Evolutionary conservation across 2,797 vertebrate species (phyloP), one percentile per base, ranked within the genome.

Genomic region (Lepilemur septentrionalis): DNA sequence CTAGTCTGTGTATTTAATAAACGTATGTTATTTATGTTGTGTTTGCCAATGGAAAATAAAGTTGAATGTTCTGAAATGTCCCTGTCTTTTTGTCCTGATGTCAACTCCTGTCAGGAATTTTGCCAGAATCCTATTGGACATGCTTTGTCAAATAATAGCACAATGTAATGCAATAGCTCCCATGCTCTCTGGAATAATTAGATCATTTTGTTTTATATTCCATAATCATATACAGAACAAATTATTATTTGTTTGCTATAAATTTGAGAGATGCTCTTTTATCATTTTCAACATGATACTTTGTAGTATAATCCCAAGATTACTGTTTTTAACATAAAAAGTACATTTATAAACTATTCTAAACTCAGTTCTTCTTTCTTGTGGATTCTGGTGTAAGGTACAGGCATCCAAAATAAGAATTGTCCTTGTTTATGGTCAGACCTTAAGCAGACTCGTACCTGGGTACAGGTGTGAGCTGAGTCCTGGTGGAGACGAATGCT

Each of bases 31-130:
- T 96, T 97, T 96, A 95, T 83, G 65, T 83, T 55, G 82, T 95
- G 5, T 70, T 89, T 23, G 67, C 35, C 89, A 61, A 93, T 96
- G 97, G 91, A 97, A 98, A 98, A 98, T 98, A 97, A 98, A 98
- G 38, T 63, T 92, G n/a, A 95, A 97, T 91, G 1, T 32, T 84
- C 18, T 1, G 48, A 96, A 83, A 91, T 85, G 76, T 7, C 50
- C 76, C 80, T 35, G 28, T 90, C 90, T n/a, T 90, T 28, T 0
- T 87, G 41, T 96, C 97, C 80, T 43, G 83, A 81, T 70, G 32
- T 4, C 85, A 93, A 38, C 23, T 92, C n/a, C 18, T 28, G 46
- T 93, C 87, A 22, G 57, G 93, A 94, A 78, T 93, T 89, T 95
- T 91, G 22, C 70, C 79, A 25, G 95, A 86, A 89, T 95, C 55